Base-by-base conservation (phyloP, 2,113 vertebrate species). In the Tragelaphus buxtoni region DNA sequence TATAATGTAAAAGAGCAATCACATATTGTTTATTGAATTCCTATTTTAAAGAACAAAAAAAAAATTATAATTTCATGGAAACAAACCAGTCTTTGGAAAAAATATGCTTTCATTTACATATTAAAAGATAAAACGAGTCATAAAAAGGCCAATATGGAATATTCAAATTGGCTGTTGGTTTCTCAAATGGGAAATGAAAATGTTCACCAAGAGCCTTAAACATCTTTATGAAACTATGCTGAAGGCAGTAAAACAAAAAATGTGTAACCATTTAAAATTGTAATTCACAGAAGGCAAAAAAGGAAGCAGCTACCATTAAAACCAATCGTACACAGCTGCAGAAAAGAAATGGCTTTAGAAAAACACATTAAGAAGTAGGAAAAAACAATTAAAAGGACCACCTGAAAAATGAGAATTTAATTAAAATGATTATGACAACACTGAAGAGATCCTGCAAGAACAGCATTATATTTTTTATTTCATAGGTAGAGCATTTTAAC, bases 261-360 rank as follows among this genome's bases (percentile, higher is more conserved):
- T 97, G 98, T 98, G 97, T 97, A 98, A 98, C 96, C 97, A 95
- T 98, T 98, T 98, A 98, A 98, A 98, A 98, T 94, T 98, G 96
- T 97, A 97, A 98, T 97, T 98, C 97, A 98, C 96, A 96, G 97
- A 98, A 97, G 92, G 96, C 96, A 97, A 97, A 97, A 98, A 97
- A 98, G 97, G 97, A 97, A 98, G 94, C 96, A 97, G 97, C 97
- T 96, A 91, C 96, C 97, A 98, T 97, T 98, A 98, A 98, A 97
- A 91, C 94, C 97, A 97, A 91, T 96, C 85, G 26, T 96, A 97
- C 96, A 97, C 98, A 98, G 97, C 98, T 98, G 98, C 96, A 96
- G 95, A 94, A 90, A 97, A 97, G 98, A 97, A 95, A 98, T 96
- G 96, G 95, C 97, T 98, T 97, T 97, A 97, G 95, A 97, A 98